Evolutionary conservation across 2,113 vertebrate genomes (phyloP).

Genomic region (Prunella himalayana): DNA sequence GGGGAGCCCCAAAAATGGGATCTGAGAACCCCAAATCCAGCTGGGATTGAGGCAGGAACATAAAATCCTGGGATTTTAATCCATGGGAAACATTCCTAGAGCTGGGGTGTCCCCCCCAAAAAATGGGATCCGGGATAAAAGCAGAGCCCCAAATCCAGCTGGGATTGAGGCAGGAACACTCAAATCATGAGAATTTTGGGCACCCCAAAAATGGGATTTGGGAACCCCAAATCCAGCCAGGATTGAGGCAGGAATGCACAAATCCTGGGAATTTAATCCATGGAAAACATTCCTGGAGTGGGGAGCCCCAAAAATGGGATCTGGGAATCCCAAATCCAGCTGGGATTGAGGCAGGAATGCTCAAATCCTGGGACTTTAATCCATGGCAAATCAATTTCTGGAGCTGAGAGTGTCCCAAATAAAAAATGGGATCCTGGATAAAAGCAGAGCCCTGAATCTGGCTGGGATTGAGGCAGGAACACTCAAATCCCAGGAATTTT

Average conservation of each 20-base stretch:
- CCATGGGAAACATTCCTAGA: not conserved
- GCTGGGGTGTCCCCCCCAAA: too few relatives aligned
- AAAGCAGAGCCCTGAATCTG: not conserved
- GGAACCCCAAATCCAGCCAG: fast-evolving
- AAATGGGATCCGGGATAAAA: too few relatives aligned
- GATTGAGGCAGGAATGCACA: not conserved
- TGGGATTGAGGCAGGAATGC: not conserved
- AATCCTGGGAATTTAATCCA: not conserved
- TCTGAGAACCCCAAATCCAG: not conserved
- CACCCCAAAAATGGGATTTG: too few relatives aligned
- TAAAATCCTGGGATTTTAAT: not conserved
- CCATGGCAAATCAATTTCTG: too few relatives aligned
- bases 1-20: too few relatives aligned
- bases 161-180: too few relatives aligned
- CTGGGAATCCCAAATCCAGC: not conserved
- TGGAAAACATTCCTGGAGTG: not conserved
- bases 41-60: not conserved
- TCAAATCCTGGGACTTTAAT: not conserved
- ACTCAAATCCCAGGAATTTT: not conserved
- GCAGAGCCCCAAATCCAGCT: too few relatives aligned
- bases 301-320: too few relatives aligned
- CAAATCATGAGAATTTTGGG: too few relatives aligned
- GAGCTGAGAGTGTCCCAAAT: too few relatives aligned
- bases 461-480: not conserved
- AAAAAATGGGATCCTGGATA: too few relatives aligned